These are phyloP conservation scores for Callosobruchus maculatus DNA, from an alignment of 2,888 invertebrate species.

Conservation along the genomic window DNA sequence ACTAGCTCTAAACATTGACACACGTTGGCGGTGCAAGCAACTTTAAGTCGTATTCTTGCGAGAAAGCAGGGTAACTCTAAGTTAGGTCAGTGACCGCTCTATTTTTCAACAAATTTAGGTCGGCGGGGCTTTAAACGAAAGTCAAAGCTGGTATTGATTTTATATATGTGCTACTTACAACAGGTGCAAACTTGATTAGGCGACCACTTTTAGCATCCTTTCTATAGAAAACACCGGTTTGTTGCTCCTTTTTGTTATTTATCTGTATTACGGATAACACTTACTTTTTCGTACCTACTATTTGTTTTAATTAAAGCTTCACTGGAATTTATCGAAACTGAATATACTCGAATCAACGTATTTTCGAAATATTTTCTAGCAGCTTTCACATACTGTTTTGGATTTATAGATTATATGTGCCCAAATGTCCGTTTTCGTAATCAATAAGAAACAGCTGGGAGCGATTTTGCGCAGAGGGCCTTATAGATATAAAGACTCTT, in stretches of 20 bases:
- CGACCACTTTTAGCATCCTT: neutral
- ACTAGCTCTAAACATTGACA: neutral
- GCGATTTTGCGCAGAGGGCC: neutral
- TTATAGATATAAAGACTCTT: neutral
- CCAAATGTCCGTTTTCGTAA: neutral
- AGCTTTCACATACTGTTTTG: neutral
- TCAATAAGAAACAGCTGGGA: conserved; percentile 3
- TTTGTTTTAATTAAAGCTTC: too few relatives aligned
- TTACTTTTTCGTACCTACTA: too few relatives aligned
- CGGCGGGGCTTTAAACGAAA: neutral
- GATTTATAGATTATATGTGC: neutral
- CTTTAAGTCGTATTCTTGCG: neutral
- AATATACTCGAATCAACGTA: neutral
- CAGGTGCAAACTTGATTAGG: neutral
- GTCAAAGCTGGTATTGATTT: neutral
- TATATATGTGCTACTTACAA: neutral
- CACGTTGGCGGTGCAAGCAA: neutral
- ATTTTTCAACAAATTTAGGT: neutral
- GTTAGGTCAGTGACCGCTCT: neutral
- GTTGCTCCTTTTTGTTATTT: neutral
- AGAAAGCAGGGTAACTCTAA: neutral
- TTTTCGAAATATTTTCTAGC: neutral
- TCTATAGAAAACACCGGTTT: neutral
- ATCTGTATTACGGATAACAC: neutral
- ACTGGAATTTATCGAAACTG: too few relatives aligned